Evolutionary conservation across 2,888 invertebrate genomes (phyloP).

Genomic region (Autographa pulchrina): DNA sequence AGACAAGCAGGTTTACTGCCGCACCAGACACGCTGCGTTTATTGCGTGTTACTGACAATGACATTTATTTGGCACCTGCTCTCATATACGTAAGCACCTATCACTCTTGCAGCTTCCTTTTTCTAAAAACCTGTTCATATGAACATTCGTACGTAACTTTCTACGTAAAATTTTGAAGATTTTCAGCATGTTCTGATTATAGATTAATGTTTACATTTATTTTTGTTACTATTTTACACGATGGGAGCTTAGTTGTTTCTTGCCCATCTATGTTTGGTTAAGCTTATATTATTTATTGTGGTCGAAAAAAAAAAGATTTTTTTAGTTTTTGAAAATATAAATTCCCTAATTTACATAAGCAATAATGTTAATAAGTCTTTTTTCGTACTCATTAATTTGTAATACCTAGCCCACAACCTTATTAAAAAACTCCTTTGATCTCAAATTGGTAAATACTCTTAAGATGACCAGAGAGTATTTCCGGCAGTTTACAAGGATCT

Average conservation of each 20-base stretch:
- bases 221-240: too few species aligned
- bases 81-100: conserved; percentile 27
- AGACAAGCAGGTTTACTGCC: conserved; percentile 65
- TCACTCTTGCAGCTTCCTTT: neutral
- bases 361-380: too few species aligned
- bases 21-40: conserved; percentile 66
- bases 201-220: too few species aligned
- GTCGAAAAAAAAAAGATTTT: too few species aligned
- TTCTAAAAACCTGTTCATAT: neutral
- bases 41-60: conserved; percentile 56
- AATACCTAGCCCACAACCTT: neutral
- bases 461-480: conserved; percentile 47
- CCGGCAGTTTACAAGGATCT: conserved; percentile 36
- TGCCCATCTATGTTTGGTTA: too few species aligned
- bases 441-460: conserved; percentile 26
- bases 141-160: neutral
- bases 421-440: conserved; percentile 36
- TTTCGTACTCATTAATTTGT: neutral
- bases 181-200: too few species aligned
- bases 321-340: too few species aligned
- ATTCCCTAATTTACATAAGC: too few species aligned
- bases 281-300: too few species aligned
- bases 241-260: too few species aligned
- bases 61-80: conserved; percentile 61
- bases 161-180: too few species aligned